Percentiles rank a stretch among this genome's conserved stretches.
phyloP scores from a whole-genome alignment of 2,797 vertebrate genomes.

The Triplophysa yarkandensis region DNA sequence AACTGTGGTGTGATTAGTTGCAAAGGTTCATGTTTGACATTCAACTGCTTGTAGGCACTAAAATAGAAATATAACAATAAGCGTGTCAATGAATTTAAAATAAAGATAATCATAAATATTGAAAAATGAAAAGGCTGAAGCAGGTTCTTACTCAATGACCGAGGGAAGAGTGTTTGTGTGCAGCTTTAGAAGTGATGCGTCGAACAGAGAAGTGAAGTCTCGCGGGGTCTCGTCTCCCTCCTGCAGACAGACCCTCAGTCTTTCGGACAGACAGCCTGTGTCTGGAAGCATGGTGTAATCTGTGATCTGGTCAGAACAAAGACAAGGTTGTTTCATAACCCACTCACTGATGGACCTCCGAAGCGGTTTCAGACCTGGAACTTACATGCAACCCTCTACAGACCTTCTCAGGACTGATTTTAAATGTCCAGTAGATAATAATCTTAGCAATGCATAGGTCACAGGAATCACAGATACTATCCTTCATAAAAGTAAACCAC shows the following conservation, averaged over 20 bases:
- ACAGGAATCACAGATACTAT: too few species aligned
- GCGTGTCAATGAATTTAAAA: too few species aligned
- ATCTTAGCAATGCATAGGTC: too few species aligned
- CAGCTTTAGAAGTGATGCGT: conserved; percentile 85
- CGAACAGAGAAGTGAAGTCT: conserved; percentile 93
- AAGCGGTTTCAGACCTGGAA: neutral
- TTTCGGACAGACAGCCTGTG: conserved; percentile 84
- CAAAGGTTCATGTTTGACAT: conserved; percentile 90
- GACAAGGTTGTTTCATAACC: too few species aligned
- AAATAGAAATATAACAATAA: conserved; percentile 28
- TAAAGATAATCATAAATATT: too few species aligned
- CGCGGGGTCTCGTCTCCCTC: conserved; percentile 92
- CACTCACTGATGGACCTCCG: too few species aligned
- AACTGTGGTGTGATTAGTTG: conserved; percentile 95
- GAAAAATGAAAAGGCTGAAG: neutral
- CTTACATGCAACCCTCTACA: too few species aligned
- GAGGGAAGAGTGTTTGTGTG: conserved; percentile 87
- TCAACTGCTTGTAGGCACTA: conserved; percentile 90
- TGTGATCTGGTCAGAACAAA: conserved; percentile 84
- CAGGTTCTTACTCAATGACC: conserved; percentile 86
- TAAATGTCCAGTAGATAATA: too few species aligned
- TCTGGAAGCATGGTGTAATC: conserved; percentile 95
- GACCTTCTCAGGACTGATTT: too few species aligned
- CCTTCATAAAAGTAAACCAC: too few species aligned
- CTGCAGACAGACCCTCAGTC: conserved; percentile 88